Percentiles rank a stretch among this genome's conserved stretches.
These are phyloP conservation scores for Scaptomyza tumidula DNA, from an alignment of 2,888 invertebrate species.

Conservation along the genomic window DNA sequence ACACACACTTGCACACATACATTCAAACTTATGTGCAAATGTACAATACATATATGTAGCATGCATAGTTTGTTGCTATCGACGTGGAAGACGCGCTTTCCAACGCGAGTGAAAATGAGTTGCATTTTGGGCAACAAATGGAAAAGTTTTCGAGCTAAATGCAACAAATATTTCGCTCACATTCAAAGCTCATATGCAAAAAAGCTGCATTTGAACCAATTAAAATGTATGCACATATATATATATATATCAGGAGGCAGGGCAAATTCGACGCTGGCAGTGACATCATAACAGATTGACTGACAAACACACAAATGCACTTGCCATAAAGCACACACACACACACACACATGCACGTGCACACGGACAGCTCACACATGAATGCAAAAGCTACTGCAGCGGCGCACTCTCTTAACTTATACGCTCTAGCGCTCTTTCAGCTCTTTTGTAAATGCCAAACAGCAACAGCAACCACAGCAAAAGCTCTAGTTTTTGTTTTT, in stretches of 20 bases:
- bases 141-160: constrained; percentile 38
- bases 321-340: constrained; percentile 52
- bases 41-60: constrained; percentile 14
- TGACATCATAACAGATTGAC: constrained; percentile 70
- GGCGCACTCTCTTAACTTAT: constrained; percentile 38
- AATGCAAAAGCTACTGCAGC: constrained; percentile 48
- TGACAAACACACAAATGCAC: constrained; percentile 67
- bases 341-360: constrained; percentile 4
- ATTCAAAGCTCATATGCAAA: constrained; percentile 15
- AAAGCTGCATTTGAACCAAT: neutral
- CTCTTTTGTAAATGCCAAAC: constrained; percentile 28
- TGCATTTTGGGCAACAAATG: constrained; percentile 49
- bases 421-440: constrained; percentile 7
- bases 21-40: neutral
- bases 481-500: constrained; percentile 71
- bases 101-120: constrained; percentile 70
- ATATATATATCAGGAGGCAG: constrained; percentile 1
- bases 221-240: neutral
- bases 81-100: constrained; percentile 58
- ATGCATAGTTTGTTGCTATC: constrained; percentile 44
- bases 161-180: neutral
- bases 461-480: constrained; percentile 26
- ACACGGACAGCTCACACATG: constrained; percentile 9
- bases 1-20: constrained; percentile 22
- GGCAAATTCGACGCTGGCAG: constrained; percentile 36